These are phyloP conservation scores for Sarcophaga rosellei DNA, from an alignment of 2,888 invertebrate genomes.

Conservation along the genomic window DNA sequence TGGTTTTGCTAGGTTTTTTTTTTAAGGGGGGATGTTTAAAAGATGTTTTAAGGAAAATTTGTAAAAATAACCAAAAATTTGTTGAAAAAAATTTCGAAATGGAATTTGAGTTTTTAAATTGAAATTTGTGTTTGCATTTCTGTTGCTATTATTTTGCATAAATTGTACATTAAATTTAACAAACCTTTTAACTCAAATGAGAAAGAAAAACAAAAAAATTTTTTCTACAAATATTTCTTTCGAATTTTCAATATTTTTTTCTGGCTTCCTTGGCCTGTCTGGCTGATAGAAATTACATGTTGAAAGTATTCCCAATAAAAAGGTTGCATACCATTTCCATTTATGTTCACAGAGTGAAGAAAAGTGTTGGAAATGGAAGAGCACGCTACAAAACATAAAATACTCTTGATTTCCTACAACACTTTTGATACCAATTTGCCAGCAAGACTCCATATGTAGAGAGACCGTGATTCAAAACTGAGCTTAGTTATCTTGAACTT, in stretches of 20 bases:
- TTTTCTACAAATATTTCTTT: background rate
- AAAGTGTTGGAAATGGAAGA: too few species aligned
- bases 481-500: too few species aligned
- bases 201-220: background rate
- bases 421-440: too few species aligned
- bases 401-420: too few species aligned
- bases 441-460: too few species aligned
- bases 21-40: background rate
- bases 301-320: slow-evolving; percentile 31
- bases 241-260: background rate
- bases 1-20: slow-evolving; percentile 1
- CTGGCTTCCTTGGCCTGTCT: background rate
- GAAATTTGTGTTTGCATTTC: slow-evolving; percentile 14
- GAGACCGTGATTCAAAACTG: too few species aligned
- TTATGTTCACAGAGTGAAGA: background rate
- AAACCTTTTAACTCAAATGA: slow-evolving; percentile 32
- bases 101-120: slow-evolving; percentile 24
- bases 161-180: slow-evolving; percentile 49
- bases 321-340: background rate
- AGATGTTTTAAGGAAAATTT: slow-evolving; percentile 23
- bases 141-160: slow-evolving; percentile 54
- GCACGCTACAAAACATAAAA: too few species aligned
- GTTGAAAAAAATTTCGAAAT: background rate
- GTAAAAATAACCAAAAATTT: slow-evolving; percentile 23
- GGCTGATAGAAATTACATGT: slow-evolving; percentile 26